Base-by-base conservation (phyloP, 1,140 invertebrate species). In the Anoplolepis gracilipes region DNA sequence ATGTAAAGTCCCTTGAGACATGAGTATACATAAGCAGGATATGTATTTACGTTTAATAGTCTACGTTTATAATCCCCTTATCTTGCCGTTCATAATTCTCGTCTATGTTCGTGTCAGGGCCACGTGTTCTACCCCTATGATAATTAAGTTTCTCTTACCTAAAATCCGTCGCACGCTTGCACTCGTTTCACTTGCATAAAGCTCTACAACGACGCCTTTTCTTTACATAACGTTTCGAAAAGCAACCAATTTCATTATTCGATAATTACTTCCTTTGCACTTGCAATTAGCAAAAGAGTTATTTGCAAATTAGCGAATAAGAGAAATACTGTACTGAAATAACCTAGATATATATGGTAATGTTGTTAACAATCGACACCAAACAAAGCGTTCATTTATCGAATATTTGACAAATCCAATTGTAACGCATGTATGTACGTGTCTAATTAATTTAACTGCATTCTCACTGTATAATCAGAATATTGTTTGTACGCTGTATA, bases 121-220 rank as follows among this genome's bases (percentile, higher is more conserved):
- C 70, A 7, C n/a, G 28, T 62, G 39, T 84, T 36, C 42, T 36
- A 25, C 13, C 70, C 42, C 39, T 77, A 62, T 33, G 22, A 76
- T 77, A 77, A 77, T 77, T 77, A 77, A 84, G 78, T 84, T 3
- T 64, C 59, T 77, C 57, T 62, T 77, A 62, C 33, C 42, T 76
- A 64, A 84, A 84, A 77, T 84, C 72, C 72, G 25, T 64, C 69
- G n/a, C 8, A 39, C 59, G 59, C 19, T 62, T 84, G 57, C 53
- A 62, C 30, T 36, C 33, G 55, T 62, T 84, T 28, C 42, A 0
- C 22, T 69, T 49, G 16, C 16, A n/a, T 30, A 61, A 30, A 59
- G 13, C 53, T 59, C 5, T 39, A 61, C 28, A 62, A 84, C 62
- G 28, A 16, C 11, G 22, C 22, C 16, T 81, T 7, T 25, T 46